A percentile compares a stretch with the other conserved stretches of the same genome.
Conservation (phyloP, 2,113 vertebrate species). For the Haliaeetus leucogaster region DNA sequence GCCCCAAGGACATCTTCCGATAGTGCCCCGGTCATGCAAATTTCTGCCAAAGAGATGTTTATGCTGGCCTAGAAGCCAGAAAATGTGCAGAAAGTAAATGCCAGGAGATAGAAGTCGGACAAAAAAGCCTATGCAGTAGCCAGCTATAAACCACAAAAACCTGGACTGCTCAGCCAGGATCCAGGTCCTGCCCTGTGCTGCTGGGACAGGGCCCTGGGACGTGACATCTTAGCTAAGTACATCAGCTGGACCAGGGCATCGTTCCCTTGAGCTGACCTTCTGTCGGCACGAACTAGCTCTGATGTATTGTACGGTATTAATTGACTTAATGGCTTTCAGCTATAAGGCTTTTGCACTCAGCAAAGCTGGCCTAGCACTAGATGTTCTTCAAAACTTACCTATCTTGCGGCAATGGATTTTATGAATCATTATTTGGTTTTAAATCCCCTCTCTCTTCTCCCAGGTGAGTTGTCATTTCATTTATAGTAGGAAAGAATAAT, state of each 20-base stretch:
- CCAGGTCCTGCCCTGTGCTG: background rate
- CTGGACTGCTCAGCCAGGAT: background rate
- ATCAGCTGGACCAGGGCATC: background rate
- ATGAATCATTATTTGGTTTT: constrained; percentile 17
- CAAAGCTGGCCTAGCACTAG: background rate
- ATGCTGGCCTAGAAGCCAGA: background rate
- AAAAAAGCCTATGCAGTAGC: background rate
- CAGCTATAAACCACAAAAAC: background rate
- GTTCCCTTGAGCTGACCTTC: background rate
- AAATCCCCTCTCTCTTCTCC: background rate
- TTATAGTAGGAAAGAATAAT: constrained; percentile 11
- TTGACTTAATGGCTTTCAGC: constrained; percentile 45
- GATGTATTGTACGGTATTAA: background rate
- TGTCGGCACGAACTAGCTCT: background rate
- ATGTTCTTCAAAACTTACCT: constrained; percentile 39
- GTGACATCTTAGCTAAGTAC: background rate
- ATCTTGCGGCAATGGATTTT: constrained; percentile 9
- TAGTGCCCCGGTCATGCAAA: fast-evolving
- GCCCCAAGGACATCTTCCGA: background rate
- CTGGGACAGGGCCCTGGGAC: background rate
- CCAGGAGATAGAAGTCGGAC: background rate
- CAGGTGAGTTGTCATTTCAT: constrained; percentile 11
- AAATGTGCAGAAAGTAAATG: background rate
- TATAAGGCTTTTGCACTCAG: background rate
- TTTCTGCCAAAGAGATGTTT: background rate